Evolutionary conservation across 1,140 invertebrate species (phyloP).

Genomic region (Trissolcus basalis): DNA sequence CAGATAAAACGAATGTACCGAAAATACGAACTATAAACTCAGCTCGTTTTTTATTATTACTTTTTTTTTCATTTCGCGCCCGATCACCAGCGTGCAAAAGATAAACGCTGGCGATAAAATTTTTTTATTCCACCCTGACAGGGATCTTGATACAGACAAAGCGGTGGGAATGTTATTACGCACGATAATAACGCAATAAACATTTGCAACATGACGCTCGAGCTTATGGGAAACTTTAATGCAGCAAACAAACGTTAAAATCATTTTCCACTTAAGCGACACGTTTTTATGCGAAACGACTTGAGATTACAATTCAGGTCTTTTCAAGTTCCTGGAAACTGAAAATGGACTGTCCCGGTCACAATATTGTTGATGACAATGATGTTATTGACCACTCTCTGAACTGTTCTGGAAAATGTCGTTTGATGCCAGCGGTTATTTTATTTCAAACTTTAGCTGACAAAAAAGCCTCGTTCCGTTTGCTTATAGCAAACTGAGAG

Average conservation of each 20-base stretch:
- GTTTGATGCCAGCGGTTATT: slow-evolving; percentile 12
- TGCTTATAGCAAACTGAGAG: too few species aligned
- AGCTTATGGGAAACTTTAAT: slow-evolving; percentile 31
- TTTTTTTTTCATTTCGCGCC: slow-evolving; percentile 12
- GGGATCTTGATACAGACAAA: slow-evolving; percentile 43
- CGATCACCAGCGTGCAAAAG: slow-evolving; percentile 6
- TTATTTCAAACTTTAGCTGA: slow-evolving; percentile 11
- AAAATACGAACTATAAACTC: slow-evolving; percentile 42
- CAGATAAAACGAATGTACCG: slow-evolving; percentile 34
- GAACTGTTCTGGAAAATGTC: slow-evolving; percentile 36
- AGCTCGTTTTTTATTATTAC: background rate
- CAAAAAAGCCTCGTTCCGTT: background rate
- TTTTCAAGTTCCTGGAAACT: too few species aligned
- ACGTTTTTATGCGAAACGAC: slow-evolving; percentile 37
- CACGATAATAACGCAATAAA: slow-evolving; percentile 45
- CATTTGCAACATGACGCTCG: slow-evolving; percentile 38
- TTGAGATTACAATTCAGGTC: slow-evolving; percentile 22
- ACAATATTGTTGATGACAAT: slow-evolving; percentile 36
- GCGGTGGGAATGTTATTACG: slow-evolving; percentile 48
- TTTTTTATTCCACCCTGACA: slow-evolving; percentile 46
- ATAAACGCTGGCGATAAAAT: slow-evolving; percentile 46
- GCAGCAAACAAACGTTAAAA: slow-evolving; percentile 28
- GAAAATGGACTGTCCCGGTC: background rate
- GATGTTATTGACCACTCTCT: slow-evolving; percentile 22
- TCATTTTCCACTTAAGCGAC: slow-evolving; percentile 41